A percentile compares a stretch with the other conserved stretches of the same genome.
These are phyloP conservation scores for Actenoides hombroni DNA, from an alignment of 2,113 vertebrate genomes.

Conservation along the genomic window DNA sequence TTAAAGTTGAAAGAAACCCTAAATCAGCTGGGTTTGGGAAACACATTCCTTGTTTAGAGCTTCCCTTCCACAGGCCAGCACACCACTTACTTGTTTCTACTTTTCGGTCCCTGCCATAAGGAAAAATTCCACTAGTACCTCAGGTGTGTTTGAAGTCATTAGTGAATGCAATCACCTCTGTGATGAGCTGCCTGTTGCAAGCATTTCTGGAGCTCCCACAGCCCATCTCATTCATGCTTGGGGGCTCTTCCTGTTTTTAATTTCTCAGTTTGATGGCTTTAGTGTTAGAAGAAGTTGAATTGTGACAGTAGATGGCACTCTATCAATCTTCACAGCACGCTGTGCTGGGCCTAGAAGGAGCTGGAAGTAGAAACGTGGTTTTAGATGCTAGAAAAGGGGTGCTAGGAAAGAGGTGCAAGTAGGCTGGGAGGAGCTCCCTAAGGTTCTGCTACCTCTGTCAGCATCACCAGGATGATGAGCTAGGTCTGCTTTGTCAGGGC, in stretches of 20 bases:
- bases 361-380: not conserved
- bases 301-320: slow-evolving; percentile 23
- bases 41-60: not conserved
- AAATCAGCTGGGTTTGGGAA: not conserved
- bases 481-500: not conserved
- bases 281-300: not conserved
- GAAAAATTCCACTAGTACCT: not conserved
- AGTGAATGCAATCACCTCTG: accelerated
- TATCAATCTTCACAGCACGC: not conserved
- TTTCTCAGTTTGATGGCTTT: not conserved
- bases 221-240: not conserved
- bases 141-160: accelerated
- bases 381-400: not conserved
- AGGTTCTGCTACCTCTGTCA: not conserved
- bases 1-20: not conserved
- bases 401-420: not conserved
- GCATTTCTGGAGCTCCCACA: not conserved
- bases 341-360: not conserved
- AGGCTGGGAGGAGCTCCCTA: not conserved
- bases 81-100: accelerated
- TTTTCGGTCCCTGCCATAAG: not conserved
- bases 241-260: not conserved
- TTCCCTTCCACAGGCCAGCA: not conserved
- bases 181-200: not conserved
- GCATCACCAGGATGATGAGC: not conserved